Evolutionary conservation across 2,888 invertebrate species (phyloP).

Genomic region (Melanostoma scalare): DNA sequence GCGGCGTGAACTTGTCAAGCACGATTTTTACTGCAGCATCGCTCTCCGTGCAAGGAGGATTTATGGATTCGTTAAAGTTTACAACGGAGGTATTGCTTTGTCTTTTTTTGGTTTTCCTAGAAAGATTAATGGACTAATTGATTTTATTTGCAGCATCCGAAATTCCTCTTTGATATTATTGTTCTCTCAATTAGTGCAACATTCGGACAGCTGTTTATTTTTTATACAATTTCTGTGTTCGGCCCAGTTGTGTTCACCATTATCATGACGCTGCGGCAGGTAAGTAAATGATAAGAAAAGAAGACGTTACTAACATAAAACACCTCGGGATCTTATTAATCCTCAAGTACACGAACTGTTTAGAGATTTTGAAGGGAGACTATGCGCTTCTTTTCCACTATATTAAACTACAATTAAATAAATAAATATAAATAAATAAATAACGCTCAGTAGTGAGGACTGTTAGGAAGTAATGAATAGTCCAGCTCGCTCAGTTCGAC

Average conservation of each 20-base stretch:
- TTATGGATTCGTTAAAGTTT: slow-evolving; percentile 87
- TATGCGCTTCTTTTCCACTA: too few species aligned
- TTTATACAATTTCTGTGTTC: slow-evolving; percentile 96
- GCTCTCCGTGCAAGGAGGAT: slow-evolving; percentile 92
- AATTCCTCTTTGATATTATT: slow-evolving; percentile 91
- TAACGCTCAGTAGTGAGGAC: too few species aligned
- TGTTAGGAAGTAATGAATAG: too few species aligned
- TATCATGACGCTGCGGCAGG: slow-evolving; percentile 98
- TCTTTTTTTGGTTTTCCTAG: too few species aligned
- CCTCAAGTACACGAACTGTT: too few species aligned
- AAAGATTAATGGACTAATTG: too few species aligned
- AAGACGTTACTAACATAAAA: neutral
- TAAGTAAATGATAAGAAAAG: slow-evolving; percentile 78
- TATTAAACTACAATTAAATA: too few species aligned
- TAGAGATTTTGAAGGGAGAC: too few species aligned
- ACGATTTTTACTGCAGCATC: slow-evolving; percentile 93
- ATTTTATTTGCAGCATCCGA: slow-evolving; percentile 86
- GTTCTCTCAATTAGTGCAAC: slow-evolving; percentile 95
- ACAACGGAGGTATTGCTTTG: slow-evolving; percentile 84
- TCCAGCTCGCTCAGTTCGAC: too few species aligned
- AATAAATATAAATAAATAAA: too few species aligned
- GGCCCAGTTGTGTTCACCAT: slow-evolving; percentile 98
- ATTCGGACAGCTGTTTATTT: slow-evolving; percentile 97
- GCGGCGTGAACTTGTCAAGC: slow-evolving; percentile 97
- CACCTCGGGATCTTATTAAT: too few species aligned